Conservation (phyloP, 2,888 invertebrate species). For the Drosophila phalerata region DNA sequence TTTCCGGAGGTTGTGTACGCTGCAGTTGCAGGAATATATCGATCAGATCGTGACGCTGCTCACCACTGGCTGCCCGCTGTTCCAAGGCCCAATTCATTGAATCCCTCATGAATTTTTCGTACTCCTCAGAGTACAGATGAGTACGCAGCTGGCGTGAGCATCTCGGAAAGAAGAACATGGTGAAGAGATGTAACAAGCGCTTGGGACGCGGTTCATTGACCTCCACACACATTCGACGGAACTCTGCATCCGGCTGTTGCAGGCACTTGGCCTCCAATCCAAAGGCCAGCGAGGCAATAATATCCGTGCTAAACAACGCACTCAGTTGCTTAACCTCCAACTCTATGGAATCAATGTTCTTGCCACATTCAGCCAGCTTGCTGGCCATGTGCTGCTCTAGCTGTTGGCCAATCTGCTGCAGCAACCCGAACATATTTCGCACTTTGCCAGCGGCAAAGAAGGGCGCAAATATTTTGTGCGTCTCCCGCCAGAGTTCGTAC, state of each 20-base stretch:
- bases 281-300: conserved; percentile 86
- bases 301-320: conserved; percentile 84
- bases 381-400: conserved; percentile 70
- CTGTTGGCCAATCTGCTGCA: conserved; percentile 79
- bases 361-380: conserved; percentile 25
- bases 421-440: conserved; percentile 80
- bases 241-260: conserved; percentile 84
- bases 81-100: conserved; percentile 85
- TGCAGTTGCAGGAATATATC: conserved; percentile 86
- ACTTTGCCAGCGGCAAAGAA: conserved; percentile 85
- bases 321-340: conserved; percentile 80
- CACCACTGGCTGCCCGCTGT: conserved; percentile 83
- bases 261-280: conserved; percentile 85
- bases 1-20: conserved; percentile 58
- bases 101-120: conserved; percentile 83
- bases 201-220: conserved; percentile 82
- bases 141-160: conserved; percentile 75
- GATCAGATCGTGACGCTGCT: conserved; percentile 86
- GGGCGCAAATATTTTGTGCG: conserved; percentile 85
- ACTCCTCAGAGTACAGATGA: conserved; percentile 75
- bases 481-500: conserved; percentile 85
- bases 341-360: conserved; percentile 29
- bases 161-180: conserved; percentile 85
- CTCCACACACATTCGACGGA: conserved; percentile 83
- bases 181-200: conserved; percentile 83